Percentiles rank a stretch among this genome's conserved stretches.
These are phyloP conservation scores for Sepioteuthis lessoniana DNA, from an alignment of 2,888 invertebrate species.

Conservation along the genomic window DNA sequence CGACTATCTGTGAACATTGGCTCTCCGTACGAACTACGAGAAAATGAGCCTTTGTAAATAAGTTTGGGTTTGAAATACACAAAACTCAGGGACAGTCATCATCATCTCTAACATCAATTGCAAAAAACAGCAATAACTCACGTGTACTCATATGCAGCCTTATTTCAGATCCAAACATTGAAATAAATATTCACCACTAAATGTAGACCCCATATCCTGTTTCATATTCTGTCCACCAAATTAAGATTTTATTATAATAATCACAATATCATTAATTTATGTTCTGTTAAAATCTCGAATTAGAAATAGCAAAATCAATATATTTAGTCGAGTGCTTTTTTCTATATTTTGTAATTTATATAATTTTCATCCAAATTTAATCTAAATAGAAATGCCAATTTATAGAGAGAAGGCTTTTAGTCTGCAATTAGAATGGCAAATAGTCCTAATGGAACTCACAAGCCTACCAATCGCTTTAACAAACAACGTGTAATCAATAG, in stretches of 20 bases:
- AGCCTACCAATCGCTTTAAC: not conserved
- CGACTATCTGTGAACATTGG: no score
- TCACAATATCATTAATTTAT: not conserved
- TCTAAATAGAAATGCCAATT: not conserved
- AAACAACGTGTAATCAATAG: not conserved
- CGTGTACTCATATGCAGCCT: no score
- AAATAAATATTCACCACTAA: not conserved
- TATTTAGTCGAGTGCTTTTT: not conserved
- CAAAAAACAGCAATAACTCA: no score
- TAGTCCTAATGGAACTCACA: not conserved
- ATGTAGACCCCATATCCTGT: not conserved
- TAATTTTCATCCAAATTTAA: not conserved
- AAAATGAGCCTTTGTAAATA: no score
- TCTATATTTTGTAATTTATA: not conserved
- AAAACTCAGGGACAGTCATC: no score
- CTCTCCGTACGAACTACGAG: no score
- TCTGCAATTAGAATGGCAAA: not conserved
- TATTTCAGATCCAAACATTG: not conserved
- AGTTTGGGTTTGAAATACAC: no score
- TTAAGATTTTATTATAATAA: not conserved
- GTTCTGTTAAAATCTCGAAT: slow-evolving; percentile 5
- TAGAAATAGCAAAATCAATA: slow-evolving; percentile 17
- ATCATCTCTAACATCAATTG: no score
- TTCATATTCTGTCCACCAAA: not conserved
- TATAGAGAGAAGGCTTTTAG: not conserved